These are phyloP conservation scores for Musca domestica DNA, from an alignment of 1,140 invertebrate genomes.

Conservation along the genomic window DNA sequence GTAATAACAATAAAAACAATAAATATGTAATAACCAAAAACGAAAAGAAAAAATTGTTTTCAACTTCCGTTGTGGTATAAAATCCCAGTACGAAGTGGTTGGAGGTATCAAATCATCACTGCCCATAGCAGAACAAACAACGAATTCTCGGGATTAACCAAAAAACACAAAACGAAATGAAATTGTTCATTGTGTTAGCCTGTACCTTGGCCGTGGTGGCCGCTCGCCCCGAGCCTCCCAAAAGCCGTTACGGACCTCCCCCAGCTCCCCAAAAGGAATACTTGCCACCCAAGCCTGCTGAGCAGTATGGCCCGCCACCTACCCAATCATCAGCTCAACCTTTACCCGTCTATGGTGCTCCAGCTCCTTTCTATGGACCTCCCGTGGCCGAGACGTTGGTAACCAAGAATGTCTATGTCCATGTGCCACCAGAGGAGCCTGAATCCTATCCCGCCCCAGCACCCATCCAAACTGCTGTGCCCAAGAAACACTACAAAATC, in stretches of 20 bases:
- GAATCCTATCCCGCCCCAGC: constrained; percentile 47
- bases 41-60: background rate
- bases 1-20: background rate
- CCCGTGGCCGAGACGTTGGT: constrained; percentile 54
- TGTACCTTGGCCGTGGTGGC: constrained; percentile 36
- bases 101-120: constrained; percentile 11
- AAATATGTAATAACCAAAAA: constrained; percentile 5
- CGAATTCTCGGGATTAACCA: constrained; percentile 10
- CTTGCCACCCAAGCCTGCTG: constrained; percentile 39
- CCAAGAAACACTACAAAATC: constrained; percentile 82
- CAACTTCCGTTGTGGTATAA: constrained; percentile 23
- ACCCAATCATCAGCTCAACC: constrained; percentile 35
- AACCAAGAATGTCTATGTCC: constrained; percentile 74
- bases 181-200: constrained; percentile 29
- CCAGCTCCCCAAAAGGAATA: constrained; percentile 47
- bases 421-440: constrained; percentile 71
- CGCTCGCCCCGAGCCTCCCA: constrained; percentile 49
- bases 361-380: constrained; percentile 48
- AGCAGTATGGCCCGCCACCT: constrained; percentile 26
- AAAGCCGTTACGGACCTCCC: constrained; percentile 42
- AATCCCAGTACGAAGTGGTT: background rate
- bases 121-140: constrained; percentile 10
- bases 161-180: constrained; percentile 31
- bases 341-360: constrained; percentile 43
- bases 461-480: constrained; percentile 49